Conservation (phyloP, 2,797 vertebrate species). For the Gallinago stenura region DNA sequence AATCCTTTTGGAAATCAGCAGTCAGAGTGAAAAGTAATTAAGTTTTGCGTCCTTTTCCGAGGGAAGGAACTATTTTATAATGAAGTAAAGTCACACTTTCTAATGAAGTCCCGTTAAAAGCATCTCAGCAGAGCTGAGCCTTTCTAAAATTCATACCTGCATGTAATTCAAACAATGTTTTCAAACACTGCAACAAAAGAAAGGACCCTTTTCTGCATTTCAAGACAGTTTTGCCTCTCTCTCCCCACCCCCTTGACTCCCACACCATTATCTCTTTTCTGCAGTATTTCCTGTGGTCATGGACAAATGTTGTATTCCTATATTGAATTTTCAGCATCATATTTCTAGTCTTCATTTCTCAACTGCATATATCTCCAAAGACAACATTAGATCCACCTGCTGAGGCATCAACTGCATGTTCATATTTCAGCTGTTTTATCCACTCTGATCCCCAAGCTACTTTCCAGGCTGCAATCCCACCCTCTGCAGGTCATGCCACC, state of each 20-base stretch:
- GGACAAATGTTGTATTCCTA: not conserved
- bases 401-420: not conserved
- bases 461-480: not conserved
- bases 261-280: not conserved
- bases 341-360: not conserved
- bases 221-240: not conserved
- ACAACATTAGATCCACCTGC: not conserved
- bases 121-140: not conserved
- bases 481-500: not conserved
- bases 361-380: not conserved
- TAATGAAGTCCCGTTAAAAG: not conserved
- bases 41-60: not conserved
- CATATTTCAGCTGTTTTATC: not conserved
- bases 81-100: not conserved
- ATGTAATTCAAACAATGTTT: not conserved
- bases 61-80: not conserved
- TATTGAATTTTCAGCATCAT: not conserved
- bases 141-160: not conserved
- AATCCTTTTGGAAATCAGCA: not conserved
- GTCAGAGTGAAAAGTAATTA: not conserved
- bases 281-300: not conserved
- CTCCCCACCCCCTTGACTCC: fast-evolving
- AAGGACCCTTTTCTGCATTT: not conserved
- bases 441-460: not conserved
- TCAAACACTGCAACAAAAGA: not conserved